phyloP scores from a whole-genome alignment of 2,113 vertebrate species.

The Odontesthes bonariensis region DNA sequence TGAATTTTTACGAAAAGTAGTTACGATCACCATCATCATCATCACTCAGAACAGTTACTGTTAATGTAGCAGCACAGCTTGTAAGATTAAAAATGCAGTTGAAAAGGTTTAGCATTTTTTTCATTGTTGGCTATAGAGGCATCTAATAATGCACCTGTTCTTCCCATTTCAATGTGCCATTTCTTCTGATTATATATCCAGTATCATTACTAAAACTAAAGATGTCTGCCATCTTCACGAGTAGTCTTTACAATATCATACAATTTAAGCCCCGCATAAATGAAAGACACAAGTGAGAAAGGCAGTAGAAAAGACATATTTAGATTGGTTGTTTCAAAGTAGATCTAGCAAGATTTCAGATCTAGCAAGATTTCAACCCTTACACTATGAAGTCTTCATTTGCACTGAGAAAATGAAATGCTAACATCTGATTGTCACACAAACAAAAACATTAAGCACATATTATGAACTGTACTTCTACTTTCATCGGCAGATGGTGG shows the following conservation, averaged over 20 bases:
- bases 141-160: slow-evolving; percentile 5
- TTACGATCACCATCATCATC: background rate
- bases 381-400: background rate
- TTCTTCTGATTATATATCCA: too few relatives aligned
- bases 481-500: too few relatives aligned
- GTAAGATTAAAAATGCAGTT: slow-evolving; percentile 20
- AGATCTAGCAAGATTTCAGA: too few relatives aligned
- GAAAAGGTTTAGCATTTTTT: background rate
- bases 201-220: background rate
- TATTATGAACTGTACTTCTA: background rate
- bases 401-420: slow-evolving; percentile 19
- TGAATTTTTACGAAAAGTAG: slow-evolving; percentile 11
- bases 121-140: slow-evolving; percentile 1
- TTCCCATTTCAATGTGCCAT: background rate
- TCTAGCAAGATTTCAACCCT: background rate
- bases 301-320: background rate
- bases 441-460: slow-evolving; percentile 3
- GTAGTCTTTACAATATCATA: slow-evolving; percentile 27
- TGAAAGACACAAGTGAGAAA: slow-evolving; percentile 23
- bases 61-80: slow-evolving; percentile 15
- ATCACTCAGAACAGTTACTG: slow-evolving; percentile 3
- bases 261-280: slow-evolving; percentile 47
- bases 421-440: slow-evolving; percentile 52
- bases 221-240: background rate
- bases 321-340: too few relatives aligned